phyloP scores from a whole-genome alignment of 2,113 vertebrate genomes.

The Gallinago media region DNA sequence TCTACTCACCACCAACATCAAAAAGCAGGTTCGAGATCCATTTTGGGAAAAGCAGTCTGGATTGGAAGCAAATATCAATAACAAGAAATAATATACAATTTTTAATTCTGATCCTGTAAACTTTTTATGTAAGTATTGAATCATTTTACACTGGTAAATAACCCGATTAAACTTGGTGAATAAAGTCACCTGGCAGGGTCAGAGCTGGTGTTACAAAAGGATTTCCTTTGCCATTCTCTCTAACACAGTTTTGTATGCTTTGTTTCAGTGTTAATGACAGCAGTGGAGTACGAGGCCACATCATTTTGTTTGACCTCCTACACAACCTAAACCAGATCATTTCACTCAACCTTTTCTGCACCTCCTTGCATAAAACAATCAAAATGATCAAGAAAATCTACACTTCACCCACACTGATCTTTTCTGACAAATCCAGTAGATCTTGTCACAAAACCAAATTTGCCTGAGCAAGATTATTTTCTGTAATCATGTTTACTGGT shows the following conservation, averaged over 20 bases:
- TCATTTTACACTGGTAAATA: not conserved
- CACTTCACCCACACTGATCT: not conserved
- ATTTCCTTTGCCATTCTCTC: not conserved
- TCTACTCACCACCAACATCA: fast-evolving
- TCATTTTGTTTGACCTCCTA: not conserved
- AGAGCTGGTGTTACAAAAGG: not conserved
- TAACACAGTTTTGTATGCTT: not conserved
- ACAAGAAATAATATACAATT: not conserved
- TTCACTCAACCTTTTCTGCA: not conserved
- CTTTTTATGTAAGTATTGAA: not conserved
- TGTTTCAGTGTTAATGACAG: not conserved
- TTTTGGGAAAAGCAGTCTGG: not conserved
- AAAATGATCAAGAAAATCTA: not conserved
- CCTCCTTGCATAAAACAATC: fast-evolving
- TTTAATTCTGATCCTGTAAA: not conserved
- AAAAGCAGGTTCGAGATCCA: not conserved
- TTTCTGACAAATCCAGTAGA: not conserved
- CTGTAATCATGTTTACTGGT: not conserved
- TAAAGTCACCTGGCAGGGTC: not conserved
- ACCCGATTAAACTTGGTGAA: not conserved
- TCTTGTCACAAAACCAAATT: not conserved
- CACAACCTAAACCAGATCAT: not conserved
- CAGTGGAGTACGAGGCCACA: not conserved
- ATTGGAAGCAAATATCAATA: not conserved
- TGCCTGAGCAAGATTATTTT: not conserved